Conservation (phyloP, 2,113 vertebrate species). For the Oxyura jamaicensis region DNA sequence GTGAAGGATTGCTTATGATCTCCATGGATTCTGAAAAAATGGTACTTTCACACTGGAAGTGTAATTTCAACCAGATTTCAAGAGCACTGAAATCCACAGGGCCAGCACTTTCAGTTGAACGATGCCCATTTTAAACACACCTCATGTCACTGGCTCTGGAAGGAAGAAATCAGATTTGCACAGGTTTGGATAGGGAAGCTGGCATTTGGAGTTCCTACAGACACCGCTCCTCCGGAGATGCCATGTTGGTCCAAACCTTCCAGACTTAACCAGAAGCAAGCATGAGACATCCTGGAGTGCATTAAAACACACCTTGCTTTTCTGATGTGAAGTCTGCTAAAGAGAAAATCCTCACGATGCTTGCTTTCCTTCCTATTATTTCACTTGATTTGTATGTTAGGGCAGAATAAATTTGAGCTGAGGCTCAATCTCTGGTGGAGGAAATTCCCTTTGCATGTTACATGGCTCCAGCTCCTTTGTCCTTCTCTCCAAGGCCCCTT, state of each 20-base stretch:
- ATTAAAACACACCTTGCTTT: neutral
- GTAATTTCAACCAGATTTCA: neutral
- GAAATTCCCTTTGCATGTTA: neutral
- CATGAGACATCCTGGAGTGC: accelerated
- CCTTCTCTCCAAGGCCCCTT: neutral
- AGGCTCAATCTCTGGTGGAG: neutral
- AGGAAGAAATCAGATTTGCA: neutral
- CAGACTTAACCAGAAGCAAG: neutral
- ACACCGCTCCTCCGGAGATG: neutral
- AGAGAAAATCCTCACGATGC: neutral
- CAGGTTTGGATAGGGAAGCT: neutral
- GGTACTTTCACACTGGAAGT: neutral
- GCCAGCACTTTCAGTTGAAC: neutral
- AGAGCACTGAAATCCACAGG: neutral
- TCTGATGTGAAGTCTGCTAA: neutral
- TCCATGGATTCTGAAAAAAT: accelerated
- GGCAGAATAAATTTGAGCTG: neutral
- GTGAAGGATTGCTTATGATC: neutral
- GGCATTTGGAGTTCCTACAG: neutral
- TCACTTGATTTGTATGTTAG: neutral
- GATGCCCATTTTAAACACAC: neutral
- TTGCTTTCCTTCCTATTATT: neutral
- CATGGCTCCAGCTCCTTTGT: neutral
- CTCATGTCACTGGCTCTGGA: neutral
- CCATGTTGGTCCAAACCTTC: neutral